These are phyloP conservation scores for Paramuricea clavata DNA, from an alignment of 92 coral and sea anemone genomes.

Conservation along the genomic window DNA sequence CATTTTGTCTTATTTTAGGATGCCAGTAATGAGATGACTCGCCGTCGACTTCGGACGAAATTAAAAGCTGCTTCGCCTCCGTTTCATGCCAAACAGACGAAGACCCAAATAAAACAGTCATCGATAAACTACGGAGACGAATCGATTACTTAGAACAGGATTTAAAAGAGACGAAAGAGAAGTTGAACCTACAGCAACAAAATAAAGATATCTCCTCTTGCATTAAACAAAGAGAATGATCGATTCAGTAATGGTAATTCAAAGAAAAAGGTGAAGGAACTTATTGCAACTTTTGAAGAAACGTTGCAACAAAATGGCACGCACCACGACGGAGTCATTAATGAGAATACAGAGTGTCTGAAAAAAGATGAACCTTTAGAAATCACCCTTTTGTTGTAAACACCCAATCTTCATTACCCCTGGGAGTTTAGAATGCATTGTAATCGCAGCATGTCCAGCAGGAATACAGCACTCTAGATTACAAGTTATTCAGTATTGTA, in stretches of 20 bases:
- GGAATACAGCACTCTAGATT: too few relatives aligned
- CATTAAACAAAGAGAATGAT: neutral
- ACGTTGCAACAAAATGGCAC: conserved; percentile 48
- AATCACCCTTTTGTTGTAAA: too few relatives aligned
- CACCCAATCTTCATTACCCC: too few relatives aligned
- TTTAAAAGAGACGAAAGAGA: conserved; percentile 69
- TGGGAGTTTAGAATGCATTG: too few relatives aligned
- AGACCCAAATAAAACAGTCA: conserved; percentile 60
- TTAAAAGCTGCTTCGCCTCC: neutral
- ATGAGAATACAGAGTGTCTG: conserved; percentile 32
- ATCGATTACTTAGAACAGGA: conserved; percentile 73
- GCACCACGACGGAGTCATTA: conserved; percentile 45
- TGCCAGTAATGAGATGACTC: neutral
- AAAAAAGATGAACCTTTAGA: too few relatives aligned
- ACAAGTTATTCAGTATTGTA: too few relatives aligned
- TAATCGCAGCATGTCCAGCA: too few relatives aligned
- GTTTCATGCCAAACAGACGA: conserved; percentile 35
- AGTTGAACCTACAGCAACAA: conserved; percentile 76
- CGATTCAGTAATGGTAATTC: neutral
- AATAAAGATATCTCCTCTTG: conserved; percentile 14
- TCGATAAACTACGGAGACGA: conserved; percentile 74
- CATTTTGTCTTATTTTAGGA: neutral
- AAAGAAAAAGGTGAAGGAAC: conserved; percentile 44
- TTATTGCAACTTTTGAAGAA: conserved; percentile 58
- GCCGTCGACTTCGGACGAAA: conserved; percentile 13